Conservation (phyloP, 2,113 vertebrate species). For the Nibea albiflora region DNA sequence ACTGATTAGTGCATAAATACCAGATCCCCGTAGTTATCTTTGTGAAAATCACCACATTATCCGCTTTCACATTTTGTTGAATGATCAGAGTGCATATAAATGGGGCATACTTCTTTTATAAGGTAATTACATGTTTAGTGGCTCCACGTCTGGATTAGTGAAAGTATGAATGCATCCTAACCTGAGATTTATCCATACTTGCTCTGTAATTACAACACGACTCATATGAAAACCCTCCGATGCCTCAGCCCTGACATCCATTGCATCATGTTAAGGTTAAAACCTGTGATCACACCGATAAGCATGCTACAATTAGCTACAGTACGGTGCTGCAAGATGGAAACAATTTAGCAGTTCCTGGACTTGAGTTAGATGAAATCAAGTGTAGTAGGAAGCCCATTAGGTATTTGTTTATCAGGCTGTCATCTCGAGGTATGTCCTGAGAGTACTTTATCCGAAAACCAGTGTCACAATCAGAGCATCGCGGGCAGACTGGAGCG, state of each 20-base stretch:
- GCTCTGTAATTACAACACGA: conserved; percentile 57
- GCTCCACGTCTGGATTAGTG: conserved; percentile 64
- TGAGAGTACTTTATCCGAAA: conserved; percentile 32
- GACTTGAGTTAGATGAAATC: conserved; percentile 20
- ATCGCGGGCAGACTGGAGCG: conserved; percentile 27
- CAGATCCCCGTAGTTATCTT: conserved; percentile 40
- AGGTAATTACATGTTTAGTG: conserved; percentile 63
- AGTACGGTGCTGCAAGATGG: conserved; percentile 17
- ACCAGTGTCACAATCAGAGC: conserved; percentile 42
- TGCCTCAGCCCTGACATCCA: conserved; percentile 33
- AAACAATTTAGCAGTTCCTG: conserved; percentile 19
- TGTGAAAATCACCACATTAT: conserved; percentile 52
- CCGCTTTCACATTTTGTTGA: conserved; percentile 14
- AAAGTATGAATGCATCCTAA: conserved; percentile 59
- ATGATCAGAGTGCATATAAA: conserved; percentile 38
- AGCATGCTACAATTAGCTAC: conserved; percentile 34
- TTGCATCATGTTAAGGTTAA: conserved; percentile 38
- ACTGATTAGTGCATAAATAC: conserved; percentile 53
- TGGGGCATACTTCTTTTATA: conserved; percentile 41
- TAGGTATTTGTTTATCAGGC: conserved; percentile 24
- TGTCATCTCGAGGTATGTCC: conserved; percentile 43
- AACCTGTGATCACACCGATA: conserved; percentile 33
- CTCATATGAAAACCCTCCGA: conserved; percentile 38
- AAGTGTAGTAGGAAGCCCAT: conserved; percentile 26
- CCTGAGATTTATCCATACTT: conserved; percentile 43